Percentiles rank a stretch among this genome's conserved stretches.
phyloP scores from a whole-genome alignment of 2,113 vertebrate genomes.

The Peromyscus maniculatus region DNA sequence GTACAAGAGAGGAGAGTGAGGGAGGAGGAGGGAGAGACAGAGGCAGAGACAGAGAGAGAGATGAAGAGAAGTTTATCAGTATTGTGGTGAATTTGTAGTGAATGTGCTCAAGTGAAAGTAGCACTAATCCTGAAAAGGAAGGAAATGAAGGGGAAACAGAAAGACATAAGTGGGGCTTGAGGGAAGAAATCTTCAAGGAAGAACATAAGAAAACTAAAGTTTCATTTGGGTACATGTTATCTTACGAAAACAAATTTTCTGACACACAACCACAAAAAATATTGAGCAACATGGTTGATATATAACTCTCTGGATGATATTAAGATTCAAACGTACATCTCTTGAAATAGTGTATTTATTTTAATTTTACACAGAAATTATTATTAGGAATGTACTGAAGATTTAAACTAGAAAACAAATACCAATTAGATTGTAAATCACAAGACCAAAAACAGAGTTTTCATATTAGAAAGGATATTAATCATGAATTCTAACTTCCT shows the following conservation, averaged over 20 bases:
- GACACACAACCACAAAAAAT: background rate
- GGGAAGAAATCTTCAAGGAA: background rate
- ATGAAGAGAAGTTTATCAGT: background rate
- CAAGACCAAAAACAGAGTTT: background rate
- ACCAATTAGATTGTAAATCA: background rate
- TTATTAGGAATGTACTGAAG: background rate
- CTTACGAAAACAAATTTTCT: background rate
- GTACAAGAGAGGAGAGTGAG: background rate
- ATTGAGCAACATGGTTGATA: background rate
- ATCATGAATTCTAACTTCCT: background rate
- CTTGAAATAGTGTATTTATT: background rate
- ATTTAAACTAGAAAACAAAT: background rate
- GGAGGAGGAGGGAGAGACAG: background rate
- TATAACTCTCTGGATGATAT: background rate
- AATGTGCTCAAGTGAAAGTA: background rate
- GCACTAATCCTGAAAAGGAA: background rate
- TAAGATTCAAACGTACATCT: background rate
- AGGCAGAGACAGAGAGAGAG: background rate
- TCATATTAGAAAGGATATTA: background rate
- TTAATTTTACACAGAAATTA: conserved; percentile 36
- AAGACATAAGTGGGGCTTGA: background rate
- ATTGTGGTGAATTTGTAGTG: background rate
- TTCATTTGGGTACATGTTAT: background rate
- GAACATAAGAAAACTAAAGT: background rate
- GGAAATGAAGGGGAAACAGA: background rate